phyloP scores from a whole-genome alignment of 2,113 vertebrate species.

The Athene cunicularia region DNA sequence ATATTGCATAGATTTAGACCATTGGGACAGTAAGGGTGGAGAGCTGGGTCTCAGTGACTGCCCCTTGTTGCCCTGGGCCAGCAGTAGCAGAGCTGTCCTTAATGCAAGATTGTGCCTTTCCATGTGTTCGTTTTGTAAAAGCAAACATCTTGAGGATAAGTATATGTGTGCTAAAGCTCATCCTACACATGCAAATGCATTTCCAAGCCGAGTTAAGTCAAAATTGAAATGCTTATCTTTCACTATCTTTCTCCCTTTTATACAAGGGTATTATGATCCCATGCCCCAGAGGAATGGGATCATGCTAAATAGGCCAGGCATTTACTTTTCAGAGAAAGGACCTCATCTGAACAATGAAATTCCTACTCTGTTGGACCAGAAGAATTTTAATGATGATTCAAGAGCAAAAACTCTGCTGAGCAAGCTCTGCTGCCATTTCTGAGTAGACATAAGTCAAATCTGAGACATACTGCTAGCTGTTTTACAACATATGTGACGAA shows the following conservation, averaged over 20 bases:
- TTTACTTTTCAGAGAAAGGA: background rate
- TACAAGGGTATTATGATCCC: background rate
- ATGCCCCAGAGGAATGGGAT: rapidly evolving
- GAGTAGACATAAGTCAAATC: background rate
- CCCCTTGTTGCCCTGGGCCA: background rate
- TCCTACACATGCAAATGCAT: background rate
- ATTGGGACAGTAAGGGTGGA: rapidly evolving
- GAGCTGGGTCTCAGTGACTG: background rate
- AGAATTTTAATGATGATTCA: background rate
- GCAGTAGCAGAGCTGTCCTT: background rate
- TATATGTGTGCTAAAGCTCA: background rate
- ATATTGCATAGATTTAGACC: rapidly evolving
- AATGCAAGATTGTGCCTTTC: background rate
- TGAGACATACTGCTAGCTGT: background rate
- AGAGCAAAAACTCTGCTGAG: background rate
- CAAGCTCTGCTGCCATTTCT: background rate
- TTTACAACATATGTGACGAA: background rate
- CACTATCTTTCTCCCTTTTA: background rate
- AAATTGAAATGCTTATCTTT: background rate
- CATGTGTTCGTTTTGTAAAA: rapidly evolving
- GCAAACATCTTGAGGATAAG: background rate
- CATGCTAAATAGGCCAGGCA: background rate
- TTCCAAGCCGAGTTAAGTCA: background rate
- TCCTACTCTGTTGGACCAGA: background rate
- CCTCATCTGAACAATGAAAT: background rate